These are phyloP conservation scores for Mystacornis crossleyi DNA, from an alignment of 2,113 vertebrate species.

Conservation along the genomic window DNA sequence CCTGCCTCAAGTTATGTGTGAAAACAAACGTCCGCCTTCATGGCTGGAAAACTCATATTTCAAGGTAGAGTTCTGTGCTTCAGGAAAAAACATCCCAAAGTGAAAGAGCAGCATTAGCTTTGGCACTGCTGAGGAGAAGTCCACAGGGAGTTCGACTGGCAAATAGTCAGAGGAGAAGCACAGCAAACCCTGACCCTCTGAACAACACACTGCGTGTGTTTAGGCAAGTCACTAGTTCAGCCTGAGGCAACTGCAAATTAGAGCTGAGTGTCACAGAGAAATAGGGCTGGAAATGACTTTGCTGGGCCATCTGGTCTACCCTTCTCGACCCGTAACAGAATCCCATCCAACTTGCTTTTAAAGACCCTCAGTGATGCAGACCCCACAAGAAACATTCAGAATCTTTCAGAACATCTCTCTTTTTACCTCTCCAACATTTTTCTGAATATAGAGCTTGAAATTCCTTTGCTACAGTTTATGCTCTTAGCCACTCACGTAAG, in stretches of 20 bases:
- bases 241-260: not conserved
- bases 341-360: not conserved
- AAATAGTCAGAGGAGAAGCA: not conserved
- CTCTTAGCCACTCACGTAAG: not conserved
- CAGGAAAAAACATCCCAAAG: not conserved
- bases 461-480: not conserved
- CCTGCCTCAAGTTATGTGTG: slow-evolving; percentile 10
- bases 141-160: not conserved
- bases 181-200: not conserved
- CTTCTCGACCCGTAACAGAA: not conserved
- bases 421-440: not conserved
- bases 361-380: not conserved
- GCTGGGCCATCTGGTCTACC: not conserved
- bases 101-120: not conserved
- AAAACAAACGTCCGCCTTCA: not conserved
- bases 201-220: not conserved
- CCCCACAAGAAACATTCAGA: not conserved
- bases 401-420: not conserved
- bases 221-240: not conserved
- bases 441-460: not conserved
- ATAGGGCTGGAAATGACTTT: not conserved
- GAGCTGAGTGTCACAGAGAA: not conserved
- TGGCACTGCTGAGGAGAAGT: not conserved
- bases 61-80: not conserved
- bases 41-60: slow-evolving; percentile 25